Percentiles rank a stretch among this genome's conserved stretches.
phyloP scores from a whole-genome alignment of 2,797 vertebrate genomes.

The Rhabdophis nuchalis region DNA sequence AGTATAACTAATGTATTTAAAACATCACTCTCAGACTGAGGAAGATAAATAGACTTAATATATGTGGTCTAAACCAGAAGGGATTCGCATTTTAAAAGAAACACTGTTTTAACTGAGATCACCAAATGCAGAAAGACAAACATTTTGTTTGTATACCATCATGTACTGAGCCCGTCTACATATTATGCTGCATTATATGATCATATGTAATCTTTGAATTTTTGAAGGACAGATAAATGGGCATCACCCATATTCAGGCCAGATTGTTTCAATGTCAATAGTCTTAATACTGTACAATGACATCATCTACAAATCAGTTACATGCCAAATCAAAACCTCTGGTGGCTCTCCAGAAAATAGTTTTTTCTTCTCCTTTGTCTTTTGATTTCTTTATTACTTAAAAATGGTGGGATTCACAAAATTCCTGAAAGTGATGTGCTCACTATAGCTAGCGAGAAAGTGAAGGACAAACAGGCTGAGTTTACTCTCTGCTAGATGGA shows the following conservation, averaged over 20 bases:
- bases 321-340: background rate
- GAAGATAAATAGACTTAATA: background rate
- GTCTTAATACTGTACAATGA: background rate
- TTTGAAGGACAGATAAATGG: background rate
- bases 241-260: background rate
- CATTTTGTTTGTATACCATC: background rate
- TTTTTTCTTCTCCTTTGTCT: background rate
- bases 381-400: background rate
- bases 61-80: background rate
- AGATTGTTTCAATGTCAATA: background rate
- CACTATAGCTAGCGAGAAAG: background rate
- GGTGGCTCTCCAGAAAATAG: background rate
- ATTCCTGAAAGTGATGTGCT: background rate
- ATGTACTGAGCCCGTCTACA: background rate
- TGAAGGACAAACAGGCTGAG: background rate
- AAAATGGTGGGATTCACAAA: background rate
- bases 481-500: background rate
- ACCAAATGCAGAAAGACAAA: background rate
- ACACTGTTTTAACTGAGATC: background rate
- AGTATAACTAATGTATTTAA: background rate
- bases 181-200: background rate
- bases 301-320: background rate
- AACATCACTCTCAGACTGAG: background rate
- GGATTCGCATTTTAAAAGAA: background rate
- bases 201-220: background rate